A percentile compares a stretch with the other conserved stretches of the same genome.
Evolutionary conservation across 2,113 vertebrate species (phyloP).

Genomic region (Phalacrocorax aristotelis): DNA sequence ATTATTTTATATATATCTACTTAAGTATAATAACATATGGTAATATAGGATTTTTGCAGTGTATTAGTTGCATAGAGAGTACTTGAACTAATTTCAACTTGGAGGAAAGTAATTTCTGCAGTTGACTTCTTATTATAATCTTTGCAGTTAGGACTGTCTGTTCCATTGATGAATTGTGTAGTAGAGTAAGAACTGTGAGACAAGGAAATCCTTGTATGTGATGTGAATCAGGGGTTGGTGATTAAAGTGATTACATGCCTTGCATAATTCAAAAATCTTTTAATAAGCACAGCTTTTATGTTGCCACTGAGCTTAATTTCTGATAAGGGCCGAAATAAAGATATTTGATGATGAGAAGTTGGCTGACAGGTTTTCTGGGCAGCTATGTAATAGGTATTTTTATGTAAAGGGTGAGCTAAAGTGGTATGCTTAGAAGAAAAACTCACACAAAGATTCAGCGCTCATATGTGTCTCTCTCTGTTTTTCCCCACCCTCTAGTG

Average conservation of each 20-base stretch:
- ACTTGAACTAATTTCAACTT: not conserved
- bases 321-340: not conserved
- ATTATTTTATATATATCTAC: not conserved
- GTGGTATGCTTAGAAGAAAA: slow-evolving; percentile 36
- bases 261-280: not conserved
- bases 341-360: not conserved
- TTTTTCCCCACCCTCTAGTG: slow-evolving; percentile 77
- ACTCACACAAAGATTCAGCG: slow-evolving; percentile 41
- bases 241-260: not conserved
- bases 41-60: not conserved
- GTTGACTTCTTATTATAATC: not conserved
- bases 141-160: not conserved
- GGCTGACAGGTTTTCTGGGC: slow-evolving; percentile 31
- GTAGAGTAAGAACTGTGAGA: not conserved
- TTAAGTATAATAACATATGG: not conserved
- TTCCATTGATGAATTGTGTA: not conserved
- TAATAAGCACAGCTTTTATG: not conserved
- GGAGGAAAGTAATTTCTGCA: not conserved
- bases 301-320: not conserved
- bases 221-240: not conserved
- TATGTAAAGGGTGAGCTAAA: slow-evolving; percentile 31
- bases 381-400: slow-evolving; percentile 53
- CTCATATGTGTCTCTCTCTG: slow-evolving; percentile 45
- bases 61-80: not conserved
- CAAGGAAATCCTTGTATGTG: not conserved